Evolutionary conservation across 2,797 vertebrate species (phyloP).

Genomic region (Garrulus glandarius): DNA sequence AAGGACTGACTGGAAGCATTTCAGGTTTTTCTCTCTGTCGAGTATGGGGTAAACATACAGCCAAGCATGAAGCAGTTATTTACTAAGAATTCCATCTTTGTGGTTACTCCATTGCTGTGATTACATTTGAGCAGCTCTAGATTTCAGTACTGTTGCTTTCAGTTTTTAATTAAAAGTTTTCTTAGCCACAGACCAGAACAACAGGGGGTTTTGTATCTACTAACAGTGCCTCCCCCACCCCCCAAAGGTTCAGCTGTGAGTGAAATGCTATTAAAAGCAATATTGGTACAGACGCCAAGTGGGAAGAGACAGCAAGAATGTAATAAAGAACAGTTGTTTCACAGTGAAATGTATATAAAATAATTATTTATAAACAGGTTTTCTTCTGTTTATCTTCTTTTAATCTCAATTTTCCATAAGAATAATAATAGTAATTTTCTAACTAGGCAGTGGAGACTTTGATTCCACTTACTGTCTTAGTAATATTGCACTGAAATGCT

Average conservation of each 20-base stretch:
- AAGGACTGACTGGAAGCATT: background rate
- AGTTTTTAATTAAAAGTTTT: slow-evolving; percentile 9
- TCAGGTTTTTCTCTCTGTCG: background rate
- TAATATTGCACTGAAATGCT: background rate
- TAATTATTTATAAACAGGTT: background rate
- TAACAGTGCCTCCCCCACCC: too few species aligned
- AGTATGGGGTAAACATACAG: background rate
- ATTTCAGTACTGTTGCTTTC: background rate
- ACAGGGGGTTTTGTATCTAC: background rate
- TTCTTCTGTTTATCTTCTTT: background rate
- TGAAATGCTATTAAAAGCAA: background rate
- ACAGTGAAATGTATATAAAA: background rate
- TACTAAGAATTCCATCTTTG: background rate
- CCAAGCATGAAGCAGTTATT: background rate
- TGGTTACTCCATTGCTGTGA: background rate
- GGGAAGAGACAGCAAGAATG: background rate
- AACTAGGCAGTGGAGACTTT: background rate
- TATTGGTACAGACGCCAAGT: background rate
- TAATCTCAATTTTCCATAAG: background rate
- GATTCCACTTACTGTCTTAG: background rate
- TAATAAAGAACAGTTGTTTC: background rate
- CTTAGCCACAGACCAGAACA: background rate
- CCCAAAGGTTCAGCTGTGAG: background rate
- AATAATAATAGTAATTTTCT: background rate
- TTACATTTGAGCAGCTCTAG: background rate